Conservation (phyloP, 2,888 invertebrate genomes). For the Ormyrus thymus region DNA sequence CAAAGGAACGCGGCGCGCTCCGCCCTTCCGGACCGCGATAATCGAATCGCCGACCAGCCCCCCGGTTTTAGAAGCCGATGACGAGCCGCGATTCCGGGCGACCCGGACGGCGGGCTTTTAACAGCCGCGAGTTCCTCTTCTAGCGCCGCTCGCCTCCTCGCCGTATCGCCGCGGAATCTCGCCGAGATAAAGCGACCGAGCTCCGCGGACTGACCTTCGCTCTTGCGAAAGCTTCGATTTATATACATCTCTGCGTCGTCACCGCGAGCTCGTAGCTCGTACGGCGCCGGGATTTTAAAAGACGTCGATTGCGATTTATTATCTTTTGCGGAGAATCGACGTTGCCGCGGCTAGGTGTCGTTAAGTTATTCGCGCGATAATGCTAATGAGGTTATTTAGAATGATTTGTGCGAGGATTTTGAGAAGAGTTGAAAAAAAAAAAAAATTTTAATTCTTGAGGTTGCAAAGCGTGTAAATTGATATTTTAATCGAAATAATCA, state of each 20-base stretch:
- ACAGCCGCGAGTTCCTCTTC: not conserved
- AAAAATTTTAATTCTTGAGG: no score
- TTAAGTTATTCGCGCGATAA: slow-evolving; percentile 19
- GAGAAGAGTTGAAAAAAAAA: no score
- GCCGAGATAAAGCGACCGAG: not conserved
- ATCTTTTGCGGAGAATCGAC: slow-evolving; percentile 8
- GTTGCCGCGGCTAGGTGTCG: slow-evolving; percentile 23
- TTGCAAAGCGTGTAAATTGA: no score
- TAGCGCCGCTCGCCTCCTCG: slow-evolving; percentile 9
- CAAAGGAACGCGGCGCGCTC: slow-evolving; percentile 24
- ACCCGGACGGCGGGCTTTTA: slow-evolving; percentile 25
- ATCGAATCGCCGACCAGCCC: slow-evolving; percentile 39
- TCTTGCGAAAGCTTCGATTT: slow-evolving; percentile 42
- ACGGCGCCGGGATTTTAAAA: slow-evolving; percentile 6
- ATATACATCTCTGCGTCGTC: slow-evolving; percentile 18
- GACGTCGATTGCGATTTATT: slow-evolving; percentile 42
- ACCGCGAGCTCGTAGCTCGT: not conserved
- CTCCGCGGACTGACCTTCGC: slow-evolving; percentile 29
- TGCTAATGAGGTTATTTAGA: slow-evolving; percentile 14
- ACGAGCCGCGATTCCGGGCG: slow-evolving; percentile 19
- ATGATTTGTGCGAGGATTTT: slow-evolving; percentile 31
- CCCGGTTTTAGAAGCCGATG: slow-evolving; percentile 16
- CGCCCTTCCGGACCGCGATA: slow-evolving; percentile 44
- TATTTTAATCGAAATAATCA: no score
- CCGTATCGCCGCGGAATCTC: slow-evolving; percentile 19